A percentile compares a stretch with the other conserved stretches of the same genome.
Evolutionary conservation across 1,140 invertebrate genomes (phyloP).

Genomic region (Ceratina japonica): DNA sequence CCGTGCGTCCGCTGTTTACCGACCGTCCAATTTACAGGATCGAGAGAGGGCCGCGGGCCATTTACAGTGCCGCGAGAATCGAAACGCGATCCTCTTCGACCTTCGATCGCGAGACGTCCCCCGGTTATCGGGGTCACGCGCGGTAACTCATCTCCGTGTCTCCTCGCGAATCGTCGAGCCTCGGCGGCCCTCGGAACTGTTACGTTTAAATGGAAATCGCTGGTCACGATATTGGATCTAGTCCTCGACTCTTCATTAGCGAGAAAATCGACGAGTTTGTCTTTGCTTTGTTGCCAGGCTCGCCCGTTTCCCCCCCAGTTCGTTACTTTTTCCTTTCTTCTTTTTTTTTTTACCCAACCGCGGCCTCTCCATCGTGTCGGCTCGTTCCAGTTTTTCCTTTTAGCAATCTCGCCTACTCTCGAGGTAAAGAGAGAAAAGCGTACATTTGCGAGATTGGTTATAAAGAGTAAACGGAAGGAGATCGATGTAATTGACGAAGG

Average conservation of each 20-base stretch:
- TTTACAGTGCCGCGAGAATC: neutral
- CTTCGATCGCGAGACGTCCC: neutral
- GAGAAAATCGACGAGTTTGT: slow-evolving; percentile 44
- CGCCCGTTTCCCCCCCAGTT: neutral
- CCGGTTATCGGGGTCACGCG: too few relatives aligned
- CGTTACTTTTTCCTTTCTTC: too few relatives aligned
- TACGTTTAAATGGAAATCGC: slow-evolving; percentile 36
- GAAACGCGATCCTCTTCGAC: neutral
- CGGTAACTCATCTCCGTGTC: too few relatives aligned
- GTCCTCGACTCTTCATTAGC: slow-evolving; percentile 32
- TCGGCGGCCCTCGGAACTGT: neutral
- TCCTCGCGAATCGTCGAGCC: neutral
- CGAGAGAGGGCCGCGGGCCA: neutral
- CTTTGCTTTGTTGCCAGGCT: slow-evolving; percentile 41
- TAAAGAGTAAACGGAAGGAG: slow-evolving; percentile 56
- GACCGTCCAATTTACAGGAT: slow-evolving; percentile 19
- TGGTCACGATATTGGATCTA: slow-evolving; percentile 19
- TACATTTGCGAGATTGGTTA: slow-evolving; percentile 59
- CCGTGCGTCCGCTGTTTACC: slow-evolving; percentile 32
- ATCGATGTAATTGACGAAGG: slow-evolving; percentile 60
- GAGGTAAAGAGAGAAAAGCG: slow-evolving; percentile 4
- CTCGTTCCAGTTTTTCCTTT: slow-evolving; percentile 6
- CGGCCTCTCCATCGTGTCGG: neutral
- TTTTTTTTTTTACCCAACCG: neutral
- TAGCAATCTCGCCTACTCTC: slow-evolving; percentile 11